Conservation (phyloP, 1,140 invertebrate species). For the Brachionus manjavacas region DNA sequence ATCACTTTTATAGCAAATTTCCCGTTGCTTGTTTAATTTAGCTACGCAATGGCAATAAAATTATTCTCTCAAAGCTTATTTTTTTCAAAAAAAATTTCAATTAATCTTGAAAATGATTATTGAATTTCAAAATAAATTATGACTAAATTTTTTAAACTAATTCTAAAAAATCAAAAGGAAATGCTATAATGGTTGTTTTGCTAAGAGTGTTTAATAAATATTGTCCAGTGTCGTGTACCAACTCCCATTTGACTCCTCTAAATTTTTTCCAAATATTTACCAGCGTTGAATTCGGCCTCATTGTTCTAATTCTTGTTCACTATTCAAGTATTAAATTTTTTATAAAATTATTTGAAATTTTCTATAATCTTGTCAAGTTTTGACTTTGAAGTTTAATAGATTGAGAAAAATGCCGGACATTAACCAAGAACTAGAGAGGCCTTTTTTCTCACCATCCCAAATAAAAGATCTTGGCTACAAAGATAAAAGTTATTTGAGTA, state of each 20-base stretch:
- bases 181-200: neutral
- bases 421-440: slow-evolving; percentile 20
- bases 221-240: neutral
- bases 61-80: no score
- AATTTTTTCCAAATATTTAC: neutral
- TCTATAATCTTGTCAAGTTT: neutral
- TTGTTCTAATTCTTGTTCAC: neutral
- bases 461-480: slow-evolving; percentile 24
- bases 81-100: no score
- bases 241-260: neutral
- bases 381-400: slow-evolving; percentile 22
- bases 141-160: neutral
- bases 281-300: neutral
- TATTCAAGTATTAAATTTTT: neutral
- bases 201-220: slow-evolving; percentile 17
- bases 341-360: neutral
- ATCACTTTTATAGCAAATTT: no score
- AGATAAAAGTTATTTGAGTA: neutral
- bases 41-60: no score
- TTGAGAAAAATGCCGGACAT: slow-evolving; percentile 24
- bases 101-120: no score
- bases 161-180: no score
- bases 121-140: neutral
- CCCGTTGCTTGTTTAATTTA: no score
- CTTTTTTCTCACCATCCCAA: slow-evolving; percentile 8